Conservation (phyloP, 2,888 invertebrate species). For the Choreutis nemorana region DNA sequence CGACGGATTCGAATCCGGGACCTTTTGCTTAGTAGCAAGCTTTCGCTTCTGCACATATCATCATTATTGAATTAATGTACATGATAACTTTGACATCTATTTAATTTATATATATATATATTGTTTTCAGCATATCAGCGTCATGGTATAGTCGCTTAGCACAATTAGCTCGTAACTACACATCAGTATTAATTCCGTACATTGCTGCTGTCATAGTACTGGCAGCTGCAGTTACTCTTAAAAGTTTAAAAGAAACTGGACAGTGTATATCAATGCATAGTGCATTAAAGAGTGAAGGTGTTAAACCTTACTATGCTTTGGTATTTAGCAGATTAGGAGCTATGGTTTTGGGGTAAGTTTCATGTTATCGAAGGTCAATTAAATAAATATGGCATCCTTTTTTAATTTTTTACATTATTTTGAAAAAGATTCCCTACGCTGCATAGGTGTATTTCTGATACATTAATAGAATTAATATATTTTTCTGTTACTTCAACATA, state of each 20-base stretch:
- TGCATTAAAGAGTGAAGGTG: conserved; percentile 63
- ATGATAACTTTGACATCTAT: neutral
- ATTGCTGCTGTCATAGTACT: conserved; percentile 71
- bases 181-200: conserved; percentile 71
- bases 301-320: conserved; percentile 65
- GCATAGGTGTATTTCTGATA: no score
- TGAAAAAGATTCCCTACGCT: no score
- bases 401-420: conserved; percentile 1
- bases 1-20: no score
- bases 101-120: conserved; percentile 1
- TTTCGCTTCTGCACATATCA: no score
- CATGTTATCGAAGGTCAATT: neutral
- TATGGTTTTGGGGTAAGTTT: conserved; percentile 50
- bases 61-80: no score
- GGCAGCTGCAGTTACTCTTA: conserved; percentile 48
- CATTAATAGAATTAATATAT: no score
- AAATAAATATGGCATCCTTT: neutral
- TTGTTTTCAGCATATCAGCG: conserved; percentile 56
- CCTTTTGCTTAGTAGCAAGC: no score
- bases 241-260: conserved; percentile 22
- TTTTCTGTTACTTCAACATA: neutral
- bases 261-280: conserved; percentile 55
- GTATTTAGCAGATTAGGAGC: conserved; percentile 54
- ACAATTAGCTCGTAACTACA: conserved; percentile 73
- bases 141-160: conserved; percentile 68